Base-by-base conservation (phyloP, 1,140 invertebrate species). In the Dreissena polymorpha region DNA sequence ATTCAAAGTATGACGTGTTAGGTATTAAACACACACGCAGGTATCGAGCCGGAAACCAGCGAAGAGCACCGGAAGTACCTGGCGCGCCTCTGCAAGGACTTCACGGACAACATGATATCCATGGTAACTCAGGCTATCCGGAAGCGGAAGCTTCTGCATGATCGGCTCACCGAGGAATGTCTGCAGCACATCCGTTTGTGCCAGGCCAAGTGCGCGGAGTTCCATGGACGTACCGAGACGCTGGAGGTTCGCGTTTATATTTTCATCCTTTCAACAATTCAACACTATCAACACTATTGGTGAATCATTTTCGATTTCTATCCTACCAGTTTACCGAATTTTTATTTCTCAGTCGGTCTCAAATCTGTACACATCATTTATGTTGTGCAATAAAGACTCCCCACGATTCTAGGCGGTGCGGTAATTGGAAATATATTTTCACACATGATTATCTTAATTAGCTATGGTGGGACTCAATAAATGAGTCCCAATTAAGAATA, bases 181-280 rank as follows among this genome's bases (percentile, higher is more conserved):
- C 25, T 88, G 10, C 87, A 90, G 77, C 90, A 91, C 68, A 85
- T 84, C 0, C 64, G 72, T 16, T 90, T 91, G 84, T 88, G 84
- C 80, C 84, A 90, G 70, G 63, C 86, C 18, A 91, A 91, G 72
- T 88, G 86, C 77, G 64, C 74, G 10, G 60, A 57, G 13, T 90
- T 90, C 55, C 76, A 86, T 27, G 90, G 90, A 25, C 76, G 88
- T 13, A 76, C 88, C 39, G 86, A 86, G 23, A 85, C 80, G 51
- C 76, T 89, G 51, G 50, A 89, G 81, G 89, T 90, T 74, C 57
- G 57, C 39, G 39, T 5, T 39, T 39, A 39, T 39, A 39, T 39
- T 2, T 39, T 39, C 8, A 39, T 39, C 39, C 39, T 39, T 2
- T 39, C 2, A 39, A 39, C 39, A 39, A 5, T 39, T 8, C 39